These are phyloP conservation scores for Smutsia gigantea DNA, from an alignment of 2,797 vertebrate species.

Conservation along the genomic window DNA sequence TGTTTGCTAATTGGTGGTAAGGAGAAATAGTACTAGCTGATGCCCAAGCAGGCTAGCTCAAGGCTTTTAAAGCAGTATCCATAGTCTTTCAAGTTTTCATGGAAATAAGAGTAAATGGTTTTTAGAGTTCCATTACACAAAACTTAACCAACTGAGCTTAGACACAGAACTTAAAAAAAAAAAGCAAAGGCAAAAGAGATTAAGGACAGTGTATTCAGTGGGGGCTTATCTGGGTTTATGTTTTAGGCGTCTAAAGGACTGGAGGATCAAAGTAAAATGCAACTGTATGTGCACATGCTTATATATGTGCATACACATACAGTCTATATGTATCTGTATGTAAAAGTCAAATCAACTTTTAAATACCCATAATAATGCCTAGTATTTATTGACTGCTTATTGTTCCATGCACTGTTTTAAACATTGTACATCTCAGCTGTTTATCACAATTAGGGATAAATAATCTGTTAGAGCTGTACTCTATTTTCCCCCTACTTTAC, in stretches of 20 bases:
- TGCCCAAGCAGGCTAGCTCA: not conserved
- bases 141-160: conserved; percentile 9
- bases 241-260: not conserved
- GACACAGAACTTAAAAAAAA: not conserved
- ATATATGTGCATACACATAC: too few relatives aligned
- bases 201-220: not conserved
- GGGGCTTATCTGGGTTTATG: not conserved
- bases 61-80: not conserved
- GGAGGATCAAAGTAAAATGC: not conserved
- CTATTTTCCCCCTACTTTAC: not conserved
- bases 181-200: not conserved
- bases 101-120: not conserved
- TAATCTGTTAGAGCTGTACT: not conserved
- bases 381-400: not conserved
- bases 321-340: not conserved
- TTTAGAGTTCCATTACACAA: not conserved
- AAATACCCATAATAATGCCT: not conserved
- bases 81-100: not conserved
- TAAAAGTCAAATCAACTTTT: not conserved
- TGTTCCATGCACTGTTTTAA: not conserved
- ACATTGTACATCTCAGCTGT: not conserved
- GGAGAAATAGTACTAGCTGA: not conserved
- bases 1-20: not conserved
- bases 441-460: not conserved
- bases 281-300: not conserved